These are phyloP conservation scores for Peromyscus aztecus DNA, from an alignment of 2,797 vertebrate species.

Conservation along the genomic window DNA sequence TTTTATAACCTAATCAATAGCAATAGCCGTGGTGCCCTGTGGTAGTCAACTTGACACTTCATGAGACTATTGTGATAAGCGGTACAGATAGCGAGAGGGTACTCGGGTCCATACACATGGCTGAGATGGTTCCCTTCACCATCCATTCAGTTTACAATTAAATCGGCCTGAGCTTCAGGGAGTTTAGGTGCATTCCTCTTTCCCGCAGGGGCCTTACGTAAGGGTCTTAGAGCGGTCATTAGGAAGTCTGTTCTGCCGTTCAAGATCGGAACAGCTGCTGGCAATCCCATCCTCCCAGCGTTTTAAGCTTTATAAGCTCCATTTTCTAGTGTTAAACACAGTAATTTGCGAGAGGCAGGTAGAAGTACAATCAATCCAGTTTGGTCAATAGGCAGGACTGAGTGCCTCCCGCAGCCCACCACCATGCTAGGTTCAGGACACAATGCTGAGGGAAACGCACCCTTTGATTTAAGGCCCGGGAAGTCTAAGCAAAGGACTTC, in stretches of 20 bases:
- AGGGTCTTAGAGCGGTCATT: not conserved
- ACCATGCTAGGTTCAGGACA: not conserved
- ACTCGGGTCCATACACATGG: not conserved
- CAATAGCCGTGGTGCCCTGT: not conserved
- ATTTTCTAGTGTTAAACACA: conserved; percentile 45
- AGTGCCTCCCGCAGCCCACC: not conserved
- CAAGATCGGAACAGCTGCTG: not conserved
- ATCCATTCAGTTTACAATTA: not conserved
- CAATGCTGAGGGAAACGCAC: conserved; percentile 5
- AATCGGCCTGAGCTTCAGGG: not conserved
- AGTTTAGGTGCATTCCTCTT: not conserved
- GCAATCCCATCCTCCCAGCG: not conserved
- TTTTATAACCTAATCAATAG: conserved; percentile 1
- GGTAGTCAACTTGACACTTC: not conserved
- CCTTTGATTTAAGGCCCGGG: conserved; percentile 27
- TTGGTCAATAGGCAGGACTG: conserved; percentile 23
- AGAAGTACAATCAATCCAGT: conserved; percentile 35
- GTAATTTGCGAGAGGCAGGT: not conserved
- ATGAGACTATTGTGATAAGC: not conserved
- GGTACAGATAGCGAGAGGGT: not conserved
- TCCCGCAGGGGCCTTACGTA: not conserved
- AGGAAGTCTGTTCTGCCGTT: not conserved
- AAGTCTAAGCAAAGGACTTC: not conserved
- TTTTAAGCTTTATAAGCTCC: not conserved
- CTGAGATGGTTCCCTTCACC: not conserved